phyloP scores from a whole-genome alignment of 1,140 invertebrate genomes.

The Zaprionus nigranus region DNA sequence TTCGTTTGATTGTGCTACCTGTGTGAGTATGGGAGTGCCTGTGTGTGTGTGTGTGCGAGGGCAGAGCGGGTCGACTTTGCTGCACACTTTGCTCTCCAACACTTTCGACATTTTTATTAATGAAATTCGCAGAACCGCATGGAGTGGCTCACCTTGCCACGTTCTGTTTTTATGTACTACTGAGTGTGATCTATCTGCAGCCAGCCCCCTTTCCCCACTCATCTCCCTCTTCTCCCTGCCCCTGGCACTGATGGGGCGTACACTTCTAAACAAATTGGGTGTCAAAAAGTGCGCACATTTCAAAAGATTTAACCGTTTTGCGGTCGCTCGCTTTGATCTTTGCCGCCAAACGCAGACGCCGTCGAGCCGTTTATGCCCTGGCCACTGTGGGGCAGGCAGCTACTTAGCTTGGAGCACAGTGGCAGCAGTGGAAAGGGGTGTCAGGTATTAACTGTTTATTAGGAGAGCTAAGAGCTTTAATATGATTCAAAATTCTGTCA shows the following conservation, averaged over 20 bases:
- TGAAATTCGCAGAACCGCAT: constrained; percentile 77
- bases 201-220: not conserved
- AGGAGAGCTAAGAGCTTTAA: too few relatives aligned
- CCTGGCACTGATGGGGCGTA: constrained; percentile 33
- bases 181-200: constrained; percentile 8
- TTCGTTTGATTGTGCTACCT: constrained; percentile 75
- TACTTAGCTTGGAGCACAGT: constrained; percentile 29
- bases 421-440: not conserved
- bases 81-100: constrained; percentile 53
- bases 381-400: constrained; percentile 62
- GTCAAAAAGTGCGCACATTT: constrained; percentile 83
- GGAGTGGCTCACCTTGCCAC: constrained; percentile 37
- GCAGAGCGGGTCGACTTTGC: not conserved
- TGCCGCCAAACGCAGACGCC: constrained; percentile 65
- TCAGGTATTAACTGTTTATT: not conserved
- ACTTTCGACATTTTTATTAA: constrained; percentile 83
- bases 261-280: constrained; percentile 83
- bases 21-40: constrained; percentile 1
- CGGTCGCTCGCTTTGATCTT: constrained; percentile 68
- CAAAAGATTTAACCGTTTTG: constrained; percentile 83
- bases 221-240: too few relatives aligned
- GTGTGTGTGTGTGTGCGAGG: constrained; percentile 8
- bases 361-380: constrained; percentile 59
- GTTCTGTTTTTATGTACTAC: constrained; percentile 66
- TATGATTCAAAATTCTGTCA: too few relatives aligned